phyloP scores from a whole-genome alignment of 2,797 vertebrate species.

The Falco columbarius region DNA sequence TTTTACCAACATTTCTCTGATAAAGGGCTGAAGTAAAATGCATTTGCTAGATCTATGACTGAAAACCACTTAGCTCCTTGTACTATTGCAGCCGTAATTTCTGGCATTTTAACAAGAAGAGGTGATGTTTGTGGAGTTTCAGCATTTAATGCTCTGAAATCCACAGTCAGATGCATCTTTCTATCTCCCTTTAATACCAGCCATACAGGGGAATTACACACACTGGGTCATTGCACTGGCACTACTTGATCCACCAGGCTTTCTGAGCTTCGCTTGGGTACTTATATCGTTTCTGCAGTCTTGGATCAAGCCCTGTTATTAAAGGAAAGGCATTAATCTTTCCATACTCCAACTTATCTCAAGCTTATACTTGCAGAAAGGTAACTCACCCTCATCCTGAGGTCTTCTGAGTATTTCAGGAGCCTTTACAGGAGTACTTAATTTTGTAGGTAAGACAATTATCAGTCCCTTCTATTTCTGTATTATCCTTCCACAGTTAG shows the following conservation, averaged over 20 bases:
- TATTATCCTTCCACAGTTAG: neutral
- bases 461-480: neutral
- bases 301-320: constrained; percentile 57
- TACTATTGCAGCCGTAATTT: constrained; percentile 5
- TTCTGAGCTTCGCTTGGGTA: constrained; percentile 2
- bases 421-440: neutral
- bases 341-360: constrained; percentile 34
- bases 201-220: constrained; percentile 32
- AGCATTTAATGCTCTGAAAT: constrained; percentile 38
- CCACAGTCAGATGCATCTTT: constrained; percentile 47
- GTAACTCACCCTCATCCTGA: constrained; percentile 33
- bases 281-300: neutral
- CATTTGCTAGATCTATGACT: constrained; percentile 11
- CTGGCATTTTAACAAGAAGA: constrained; percentile 47
- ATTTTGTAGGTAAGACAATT: constrained; percentile 17
- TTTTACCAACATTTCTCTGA: neutral
- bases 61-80: constrained; percentile 31
- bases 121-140: constrained; percentile 48
- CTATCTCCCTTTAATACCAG: constrained; percentile 37
- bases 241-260: constrained; percentile 40
- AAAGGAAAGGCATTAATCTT: constrained; percentile 65
- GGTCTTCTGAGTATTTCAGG: neutral
- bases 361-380: constrained; percentile 32
- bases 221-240: constrained; percentile 59
- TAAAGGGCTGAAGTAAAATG: neutral